Evolutionary conservation across 2,113 vertebrate genomes (phyloP).

Genomic region (Crotalus helleri): DNA sequence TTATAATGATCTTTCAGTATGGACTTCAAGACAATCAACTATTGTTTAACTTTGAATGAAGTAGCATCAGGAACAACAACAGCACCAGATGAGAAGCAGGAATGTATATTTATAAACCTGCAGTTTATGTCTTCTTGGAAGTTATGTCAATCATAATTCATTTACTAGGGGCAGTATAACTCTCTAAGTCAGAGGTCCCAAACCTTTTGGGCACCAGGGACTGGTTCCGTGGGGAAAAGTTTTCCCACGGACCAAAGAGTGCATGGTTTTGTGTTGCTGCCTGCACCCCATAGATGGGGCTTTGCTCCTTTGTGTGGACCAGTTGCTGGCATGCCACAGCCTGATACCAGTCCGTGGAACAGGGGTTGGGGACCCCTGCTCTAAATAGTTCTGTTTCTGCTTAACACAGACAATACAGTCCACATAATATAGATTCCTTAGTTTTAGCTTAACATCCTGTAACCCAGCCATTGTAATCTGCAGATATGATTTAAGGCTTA

Average conservation of each 20-base stretch:
- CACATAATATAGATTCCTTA: background rate
- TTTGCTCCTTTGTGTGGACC: no score
- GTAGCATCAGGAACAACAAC: background rate
- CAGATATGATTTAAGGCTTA: background rate
- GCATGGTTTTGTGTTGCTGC: no score
- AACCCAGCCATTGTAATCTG: background rate
- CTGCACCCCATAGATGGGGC: no score
- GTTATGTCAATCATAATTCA: background rate
- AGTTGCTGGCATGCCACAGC: no score
- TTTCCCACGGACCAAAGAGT: no score
- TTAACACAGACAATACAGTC: background rate
- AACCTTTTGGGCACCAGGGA: no score
- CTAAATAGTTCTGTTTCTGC: background rate
- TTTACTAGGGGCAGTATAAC: background rate
- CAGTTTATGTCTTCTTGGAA: background rate
- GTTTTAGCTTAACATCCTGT: background rate
- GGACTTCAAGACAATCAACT: constrained; percentile 34
- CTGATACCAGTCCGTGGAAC: no score
- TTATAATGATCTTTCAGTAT: constrained; percentile 43
- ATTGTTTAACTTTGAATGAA: constrained; percentile 23
- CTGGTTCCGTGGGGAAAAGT: no score
- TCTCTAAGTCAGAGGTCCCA: no score
- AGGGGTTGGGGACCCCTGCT: no score
- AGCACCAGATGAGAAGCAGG: background rate
- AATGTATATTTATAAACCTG: background rate